Base-by-base conservation (phyloP, 1,140 invertebrate genomes). In the Dolichoris vasculosae region DNA sequence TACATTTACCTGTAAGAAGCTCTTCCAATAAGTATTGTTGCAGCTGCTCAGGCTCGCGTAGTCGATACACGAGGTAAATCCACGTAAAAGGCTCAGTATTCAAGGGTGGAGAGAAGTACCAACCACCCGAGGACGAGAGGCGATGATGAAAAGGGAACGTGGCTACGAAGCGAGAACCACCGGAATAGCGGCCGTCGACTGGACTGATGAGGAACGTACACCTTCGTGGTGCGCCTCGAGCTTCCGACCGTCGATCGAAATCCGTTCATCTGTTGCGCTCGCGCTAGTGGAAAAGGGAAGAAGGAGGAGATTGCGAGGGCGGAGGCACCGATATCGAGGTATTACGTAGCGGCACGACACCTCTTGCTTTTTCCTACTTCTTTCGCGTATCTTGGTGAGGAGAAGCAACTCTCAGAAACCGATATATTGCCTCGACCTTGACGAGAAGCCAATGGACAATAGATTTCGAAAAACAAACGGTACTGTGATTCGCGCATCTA, bases 221-320 rank as follows among this genome's bases (percentile, higher is more conserved):
- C 71, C 40, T 46, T 48, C n/a, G 40, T 26, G 13, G 7, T 26
- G 40, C 40, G 23, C 38, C 30, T 67, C 64, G 26, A n/a, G 30
- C 63, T 32, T 64, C 63, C 63, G 63, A 30, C 0, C 73, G 9
- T 13, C 38, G 35, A 82, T 82, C 80, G 82, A 83, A 76, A 83
- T 77, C 43, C 59, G 73, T 77, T 84, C 83, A 84, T 71, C 83
- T 84, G 83, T 84, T 84, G 83, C 83, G 35, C 23, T 40, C 20
- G 26, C 3, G 0, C 26, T 3, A 11, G 40, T 0, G 40, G 4
- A 30, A 20, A 51, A 26, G 75, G 32, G 48, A 43, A 7, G 30
- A n/a, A n/a, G n/a, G n/a, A n/a, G n/a, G n/a, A n/a, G n/a, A n/a
- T n/a, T n/a, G n/a, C n/a, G 20, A 20, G 71, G 8, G n/a, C n/a